A percentile compares a stretch with the other conserved stretches of the same genome.
phyloP scores from a whole-genome alignment of 2,888 invertebrate species.

The Noctua pronuba region DNA sequence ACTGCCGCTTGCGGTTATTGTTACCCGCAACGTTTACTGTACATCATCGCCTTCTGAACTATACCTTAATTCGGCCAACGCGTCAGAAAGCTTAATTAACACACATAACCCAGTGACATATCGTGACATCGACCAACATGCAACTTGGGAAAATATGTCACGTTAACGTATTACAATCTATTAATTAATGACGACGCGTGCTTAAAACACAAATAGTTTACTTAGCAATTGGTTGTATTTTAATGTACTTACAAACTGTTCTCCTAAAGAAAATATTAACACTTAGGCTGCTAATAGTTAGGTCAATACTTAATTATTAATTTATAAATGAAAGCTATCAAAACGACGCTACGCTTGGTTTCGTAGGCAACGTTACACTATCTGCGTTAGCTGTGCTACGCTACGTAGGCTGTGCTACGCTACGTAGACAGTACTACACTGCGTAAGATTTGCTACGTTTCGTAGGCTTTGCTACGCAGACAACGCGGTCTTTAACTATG shows the following conservation, averaged over 20 bases:
- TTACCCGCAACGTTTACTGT: neutral
- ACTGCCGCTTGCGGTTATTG: neutral
- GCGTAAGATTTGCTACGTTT: neutral
- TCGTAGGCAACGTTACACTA: neutral
- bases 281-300: neutral
- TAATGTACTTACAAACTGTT: neutral
- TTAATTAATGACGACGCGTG: constrained; percentile 6
- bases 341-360: neutral
- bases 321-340: neutral
- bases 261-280: neutral
- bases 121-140: constrained; percentile 50
- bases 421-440: neutral
- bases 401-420: neutral
- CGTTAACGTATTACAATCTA: constrained; percentile 33
- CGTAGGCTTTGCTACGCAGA: constrained; percentile 7
- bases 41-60: neutral
- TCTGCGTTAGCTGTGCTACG: neutral
- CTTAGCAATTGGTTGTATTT: neutral
- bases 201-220: neutral
- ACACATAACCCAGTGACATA: constrained; percentile 33
- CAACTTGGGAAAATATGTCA: constrained; percentile 44
- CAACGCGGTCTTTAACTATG: neutral
- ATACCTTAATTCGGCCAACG: constrained; percentile 9
- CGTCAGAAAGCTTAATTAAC: constrained; percentile 36
- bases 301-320: neutral